Base-by-base conservation (phyloP, 2,888 invertebrate species). In the Quadroppia sp. region DNA sequence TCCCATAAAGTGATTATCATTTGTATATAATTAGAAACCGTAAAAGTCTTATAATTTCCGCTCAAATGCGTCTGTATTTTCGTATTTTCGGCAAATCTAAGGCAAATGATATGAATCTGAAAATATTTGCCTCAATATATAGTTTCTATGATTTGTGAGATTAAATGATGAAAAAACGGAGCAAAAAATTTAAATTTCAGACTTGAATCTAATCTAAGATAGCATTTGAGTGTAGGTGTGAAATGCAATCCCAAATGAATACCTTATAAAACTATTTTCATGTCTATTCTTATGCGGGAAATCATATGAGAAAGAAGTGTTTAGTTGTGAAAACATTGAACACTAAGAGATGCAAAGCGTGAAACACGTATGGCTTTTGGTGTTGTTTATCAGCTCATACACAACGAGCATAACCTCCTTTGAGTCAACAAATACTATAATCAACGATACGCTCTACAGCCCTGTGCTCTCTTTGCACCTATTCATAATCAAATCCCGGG, bases 1-100 rank as follows among this genome's bases (percentile, higher is more conserved):
- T 36, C 64, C 64, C 64, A 64, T 64, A 64, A 64, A 15, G 56
- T 25, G 69, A 42, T 69, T 42, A 69, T 69, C 69, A 69, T 69
- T 69, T 69, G 69, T 69, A 69, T 69, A 69, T 69, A 69, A 69
- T 69, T 69, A 69, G 25, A 69, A 36, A 69, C 45, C 42, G 45
- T 69, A 69, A 45, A 69, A 69, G 40, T 69, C 69, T 42, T 69
- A 69, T 69, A 69, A 69, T 69, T 69, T 69, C 69, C 69, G 69
- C 45, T 45, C 23, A 1, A 64, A 64, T 64, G 61, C 17, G 45
- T 45, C 25, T 69, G 45, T 45, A 15, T 59, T 53, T 69, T 20
- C 69, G 45, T 45, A 15, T 59, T 53, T 69, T 20, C 69, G 69
- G 69, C 69, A 69, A 45, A 69, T 69, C 69, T 69, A 69, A 69